Evolutionary conservation across 2,797 vertebrate species (phyloP), one percentile per base, ranked within the genome.

Genomic region (Falco rusticolus): DNA sequence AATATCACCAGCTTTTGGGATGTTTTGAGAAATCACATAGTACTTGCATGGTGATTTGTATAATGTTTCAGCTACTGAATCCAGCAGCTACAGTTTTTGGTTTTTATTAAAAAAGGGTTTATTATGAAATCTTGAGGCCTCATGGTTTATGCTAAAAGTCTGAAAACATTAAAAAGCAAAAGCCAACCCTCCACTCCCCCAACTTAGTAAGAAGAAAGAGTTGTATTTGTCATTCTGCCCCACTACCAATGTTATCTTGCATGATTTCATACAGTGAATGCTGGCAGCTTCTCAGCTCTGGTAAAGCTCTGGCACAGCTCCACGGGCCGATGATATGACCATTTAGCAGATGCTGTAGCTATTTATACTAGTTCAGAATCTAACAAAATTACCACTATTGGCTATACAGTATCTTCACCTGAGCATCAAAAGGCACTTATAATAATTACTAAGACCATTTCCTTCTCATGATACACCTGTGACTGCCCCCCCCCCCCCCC

Each of bases 151-250:
- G 24, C 20, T 19, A 63, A 5, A 61, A 74, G 26, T 33, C 33
- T 66, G 24, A 79, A 76, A 90, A 83, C 33, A 81, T 7, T 65
- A 47, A 61, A 92, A 74, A 80, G 4, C 19, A 57, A 61, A 81
- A 63, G 25, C 50, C 25, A 75, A 53, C 4, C 17, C 2, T 2
- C 3, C 8, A 41, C 33, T 3, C 6, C 7, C 5, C 4, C 22
- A 59, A 6, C 5, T 76, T n/a, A 34, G 43, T n/a, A 78, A 54
- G 66, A 85, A 43, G 31, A 24, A 81, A 39, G 20, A 61, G 22
- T 20, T 65, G 24, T 29, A 33, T 69, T 74, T 81, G 34, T 47
- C 80, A 51, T 66, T 63, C 61, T 84, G 74, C 70, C 57, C 71
- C 4, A 10, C 39, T 66, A 78, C 57, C 28, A 6, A 17, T 33